A percentile compares a stretch with the other conserved stretches of the same genome.
Evolutionary conservation across 2,797 vertebrate species (phyloP).

Genomic region (Miichthys miiuy): DNA sequence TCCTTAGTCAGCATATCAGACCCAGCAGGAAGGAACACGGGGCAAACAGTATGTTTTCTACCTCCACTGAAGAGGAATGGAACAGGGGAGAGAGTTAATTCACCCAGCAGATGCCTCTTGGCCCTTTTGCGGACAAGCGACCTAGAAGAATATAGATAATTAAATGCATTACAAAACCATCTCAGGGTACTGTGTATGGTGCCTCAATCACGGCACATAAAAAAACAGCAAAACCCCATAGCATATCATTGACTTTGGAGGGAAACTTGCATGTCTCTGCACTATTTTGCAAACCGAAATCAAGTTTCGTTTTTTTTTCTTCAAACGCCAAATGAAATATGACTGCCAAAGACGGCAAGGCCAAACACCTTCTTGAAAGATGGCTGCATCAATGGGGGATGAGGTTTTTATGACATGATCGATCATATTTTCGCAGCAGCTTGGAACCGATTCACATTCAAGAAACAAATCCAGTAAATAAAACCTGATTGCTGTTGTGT

Average conservation of each 20-base stretch:
- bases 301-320: not conserved
- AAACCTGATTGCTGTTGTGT: constrained; percentile 72
- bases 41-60: constrained; percentile 65
- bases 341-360: constrained; percentile 47
- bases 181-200: constrained; percentile 42
- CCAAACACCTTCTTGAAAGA: constrained; percentile 71
- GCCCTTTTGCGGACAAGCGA: constrained; percentile 41
- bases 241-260: constrained; percentile 49
- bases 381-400: constrained; percentile 41
- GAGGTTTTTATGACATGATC: constrained; percentile 67
- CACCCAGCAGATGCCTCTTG: constrained; percentile 76
- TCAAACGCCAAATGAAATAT: constrained; percentile 49
- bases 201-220: constrained; percentile 26
- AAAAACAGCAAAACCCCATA: constrained; percentile 24
- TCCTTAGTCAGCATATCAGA: constrained; percentile 70
- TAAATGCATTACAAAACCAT: constrained; percentile 61
- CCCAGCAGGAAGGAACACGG: constrained; percentile 68
- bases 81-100: constrained; percentile 64
- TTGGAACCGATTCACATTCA: constrained; percentile 60
- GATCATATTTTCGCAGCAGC: constrained; percentile 58
- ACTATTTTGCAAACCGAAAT: constrained; percentile 39
- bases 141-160: constrained; percentile 56
- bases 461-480: constrained; percentile 62
- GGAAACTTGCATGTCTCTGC: constrained; percentile 31
- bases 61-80: constrained; percentile 62